phyloP scores from a whole-genome alignment of 2,797 vertebrate species.

The Enteromius radiatus region DNA sequence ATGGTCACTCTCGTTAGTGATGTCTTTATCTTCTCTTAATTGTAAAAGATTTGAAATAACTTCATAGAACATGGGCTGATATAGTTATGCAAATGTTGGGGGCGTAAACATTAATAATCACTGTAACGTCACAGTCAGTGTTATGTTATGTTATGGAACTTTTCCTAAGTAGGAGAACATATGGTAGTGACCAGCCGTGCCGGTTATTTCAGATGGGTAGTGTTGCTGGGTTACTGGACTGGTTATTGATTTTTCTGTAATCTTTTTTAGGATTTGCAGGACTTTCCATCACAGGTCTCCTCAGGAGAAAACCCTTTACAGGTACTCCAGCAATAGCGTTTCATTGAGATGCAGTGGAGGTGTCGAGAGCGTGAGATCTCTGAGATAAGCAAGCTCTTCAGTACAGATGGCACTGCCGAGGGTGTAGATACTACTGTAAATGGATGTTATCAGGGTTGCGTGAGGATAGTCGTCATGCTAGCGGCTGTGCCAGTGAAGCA shows the following conservation, averaged over 20 bases:
- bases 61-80: no score
- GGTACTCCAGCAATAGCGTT: background rate
- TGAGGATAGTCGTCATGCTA: background rate
- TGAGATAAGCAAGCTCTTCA: background rate
- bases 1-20: no score
- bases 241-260: conserved; percentile 10
- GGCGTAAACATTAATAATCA: no score
- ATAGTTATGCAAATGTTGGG: no score
- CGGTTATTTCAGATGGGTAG: background rate
- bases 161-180: background rate
- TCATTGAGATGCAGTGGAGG: background rate
- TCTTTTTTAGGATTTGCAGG: background rate
- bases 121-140: no score
- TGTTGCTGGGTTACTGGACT: background rate
- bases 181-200: background rate
- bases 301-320: background rate
- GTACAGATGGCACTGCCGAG: conserved; percentile 12
- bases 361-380: background rate
- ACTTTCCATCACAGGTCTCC: background rate
- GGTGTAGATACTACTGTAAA: conserved; percentile 25
- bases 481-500: conserved; percentile 1
- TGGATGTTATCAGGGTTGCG: conserved; percentile 20
- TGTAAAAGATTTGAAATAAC: no score
- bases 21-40: no score
- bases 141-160: no score